Evolutionary conservation across 2,888 invertebrate genomes (phyloP), one percentile per base, ranked within the genome.

Genomic region (Phortica magna): DNA sequence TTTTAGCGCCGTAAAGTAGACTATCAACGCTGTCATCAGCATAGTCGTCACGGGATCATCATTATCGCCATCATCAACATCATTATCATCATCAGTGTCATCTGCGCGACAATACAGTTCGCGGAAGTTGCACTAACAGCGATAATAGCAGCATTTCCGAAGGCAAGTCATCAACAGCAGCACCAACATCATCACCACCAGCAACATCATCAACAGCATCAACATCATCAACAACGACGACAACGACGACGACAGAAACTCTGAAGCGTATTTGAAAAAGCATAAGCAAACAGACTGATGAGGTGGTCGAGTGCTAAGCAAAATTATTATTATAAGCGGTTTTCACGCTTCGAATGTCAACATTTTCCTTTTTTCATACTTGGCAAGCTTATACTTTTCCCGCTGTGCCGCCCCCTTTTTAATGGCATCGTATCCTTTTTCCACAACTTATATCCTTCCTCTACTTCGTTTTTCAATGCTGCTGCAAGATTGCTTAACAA

Each of bases 271-370:
- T 48, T 9, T 48, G 48, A 48, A 48, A 14, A 48, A 48, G 48
- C 9, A 14, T 14, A 48, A 48, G 14, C 48, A 14, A 48, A 1
- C 14, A 14, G 14, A 48, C 48, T 48, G 48, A 48, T 73, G 59
- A 22, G 64, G 48, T 7, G 42, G 39, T 61, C 42, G 17, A 48
- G 53, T 22, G 39, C 64, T 31, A 39, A 67, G 10, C 14, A 48
- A 75, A 75, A 71, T 75, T 53, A 75, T 75, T 53, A 75, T 75
- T 75, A 71, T 75, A 75, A 71, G 75, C 76, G 73, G 64, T 71
- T 75, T 75, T 75, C 53, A 59, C 70, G 48, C 70, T 55, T 42
- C 59, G 73, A 73, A 73, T 74, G 64, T 64, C 68, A 74, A 77
- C 70, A 53, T 74, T 74, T 77, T 74, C 31, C 61, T 72, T 55